Evolutionary conservation across 2,888 invertebrate genomes (phyloP), one percentile per base, ranked within the genome.

Genomic region (Tenthredo amoena): DNA sequence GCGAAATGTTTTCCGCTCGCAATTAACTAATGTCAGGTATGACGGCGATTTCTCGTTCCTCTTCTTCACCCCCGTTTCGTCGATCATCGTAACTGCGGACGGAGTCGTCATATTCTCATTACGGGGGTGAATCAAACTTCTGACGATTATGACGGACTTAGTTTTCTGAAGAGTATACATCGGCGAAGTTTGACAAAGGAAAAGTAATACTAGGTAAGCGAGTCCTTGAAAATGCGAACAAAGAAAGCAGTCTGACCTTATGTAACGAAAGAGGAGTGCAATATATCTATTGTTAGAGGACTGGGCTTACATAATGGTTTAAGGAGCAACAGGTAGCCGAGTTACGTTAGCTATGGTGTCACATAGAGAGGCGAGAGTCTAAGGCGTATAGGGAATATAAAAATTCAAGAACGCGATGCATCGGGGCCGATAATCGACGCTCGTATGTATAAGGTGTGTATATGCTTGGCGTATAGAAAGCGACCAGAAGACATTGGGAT

Each of bases 301-400:
- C 72, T 71, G 9, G 10, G 9, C 43, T 43, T 21, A 74, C 40
- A 43, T 68, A 74, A 74, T 21, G 40, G n/a, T 9, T n/a, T n/a
- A 21, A 74, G 21, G 40, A 74, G 21, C 15, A 40, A 40, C 72
- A 21, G n/a, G 37, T 6, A 68, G 26, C 5, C 12, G 12, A 34
- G 34, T 68, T 68, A 74, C 72, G 72, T 43, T 74, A 40, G 21
- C 72, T 74, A 74, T 74, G 71, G 71, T 71, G 71, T 71, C 71
- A 71, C 72, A 74, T 43, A 43, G 21, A 40, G 72, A 26, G 26
- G 68, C 72, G 72, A 74, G 40, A 43, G 40, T 74, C 72, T 6
- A 71, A 18, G 34, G n/a, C 71, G 71, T 37, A 34, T 71, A 2
- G 34, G 31, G 34, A 37, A 37, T 37, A 71, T 71, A 71, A 62